These are phyloP conservation scores for Takifugu ocellatus DNA, from an alignment of 2,797 vertebrate species.

Conservation along the genomic window DNA sequence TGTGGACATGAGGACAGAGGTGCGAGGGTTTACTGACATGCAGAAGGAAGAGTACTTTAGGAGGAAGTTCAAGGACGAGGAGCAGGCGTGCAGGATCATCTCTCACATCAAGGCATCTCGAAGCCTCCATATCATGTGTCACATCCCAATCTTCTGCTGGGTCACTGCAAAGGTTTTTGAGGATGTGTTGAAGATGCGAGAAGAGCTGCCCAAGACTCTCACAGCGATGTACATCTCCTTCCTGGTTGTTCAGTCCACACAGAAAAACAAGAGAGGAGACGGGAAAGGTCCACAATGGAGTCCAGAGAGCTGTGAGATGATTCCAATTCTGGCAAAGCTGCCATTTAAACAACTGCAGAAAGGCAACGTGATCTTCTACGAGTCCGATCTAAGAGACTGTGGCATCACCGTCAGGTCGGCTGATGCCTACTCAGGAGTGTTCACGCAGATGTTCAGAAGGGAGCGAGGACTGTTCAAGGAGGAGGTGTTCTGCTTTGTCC, in stretches of 20 bases:
- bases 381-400: conserved; percentile 12
- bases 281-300: not conserved
- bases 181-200: not conserved
- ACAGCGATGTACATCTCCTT: conserved; percentile 27
- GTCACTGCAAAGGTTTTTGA: conserved; percentile 18
- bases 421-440: conserved; percentile 11
- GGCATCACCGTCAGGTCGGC: not conserved
- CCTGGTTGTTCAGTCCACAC: conserved; percentile 17
- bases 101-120: conserved; percentile 8
- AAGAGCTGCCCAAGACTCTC: conserved; percentile 18
- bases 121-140: conserved; percentile 32
- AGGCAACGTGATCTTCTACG: conserved; percentile 20
- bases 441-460: conserved; percentile 21
- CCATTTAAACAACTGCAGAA: conserved; percentile 15
- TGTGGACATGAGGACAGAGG: conserved; percentile 26
- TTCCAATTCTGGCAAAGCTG: conserved; percentile 9
- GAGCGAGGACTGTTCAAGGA: conserved; percentile 9
- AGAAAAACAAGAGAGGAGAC: conserved; percentile 1
- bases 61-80: conserved; percentile 5
- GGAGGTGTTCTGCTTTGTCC: conserved; percentile 22
- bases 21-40: conserved; percentile 28
- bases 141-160: conserved; percentile 36
- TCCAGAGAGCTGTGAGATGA: no score
- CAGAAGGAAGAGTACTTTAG: conserved; percentile 35
- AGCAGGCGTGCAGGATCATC: not conserved